Percentiles rank a stretch among this genome's conserved stretches.
Evolutionary conservation across 2,888 invertebrate genomes (phyloP).

Genomic region (Eulithis prunata): DNA sequence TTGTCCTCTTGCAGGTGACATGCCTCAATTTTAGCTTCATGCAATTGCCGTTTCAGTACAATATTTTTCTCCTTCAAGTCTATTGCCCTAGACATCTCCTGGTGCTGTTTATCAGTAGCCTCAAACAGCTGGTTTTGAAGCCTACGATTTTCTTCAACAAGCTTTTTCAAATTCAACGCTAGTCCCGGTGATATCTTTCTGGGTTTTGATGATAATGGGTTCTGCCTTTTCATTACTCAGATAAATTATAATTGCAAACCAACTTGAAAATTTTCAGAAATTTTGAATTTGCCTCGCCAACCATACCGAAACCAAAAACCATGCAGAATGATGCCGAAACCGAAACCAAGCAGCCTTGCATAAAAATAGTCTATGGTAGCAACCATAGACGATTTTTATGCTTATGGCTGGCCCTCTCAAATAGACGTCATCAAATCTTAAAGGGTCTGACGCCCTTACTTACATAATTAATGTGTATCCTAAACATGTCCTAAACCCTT

Average conservation of each 20-base stretch:
- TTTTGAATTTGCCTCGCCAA: constrained; percentile 13
- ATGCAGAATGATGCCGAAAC: too few species aligned
- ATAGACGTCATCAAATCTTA: too few species aligned
- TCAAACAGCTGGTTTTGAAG: constrained; percentile 54
- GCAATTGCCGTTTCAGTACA: constrained; percentile 51
- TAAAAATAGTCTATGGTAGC: too few species aligned
- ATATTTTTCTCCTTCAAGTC: constrained; percentile 63
- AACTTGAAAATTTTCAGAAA: constrained; percentile 43
- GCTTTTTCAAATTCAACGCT: constrained; percentile 41
- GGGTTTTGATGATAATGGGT: constrained; percentile 30
- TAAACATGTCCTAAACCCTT: too few species aligned
- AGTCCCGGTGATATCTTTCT: constrained; percentile 32
- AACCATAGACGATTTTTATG: too few species aligned
- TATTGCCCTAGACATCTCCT: constrained; percentile 76
- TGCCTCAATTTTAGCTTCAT: constrained; percentile 53
- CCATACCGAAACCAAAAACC: neutral
- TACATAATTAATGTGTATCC: too few species aligned
- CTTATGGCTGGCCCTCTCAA: too few species aligned
- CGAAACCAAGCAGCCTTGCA: too few species aligned
- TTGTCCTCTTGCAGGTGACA: constrained; percentile 48
- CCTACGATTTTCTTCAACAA: constrained; percentile 53
- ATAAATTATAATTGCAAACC: constrained; percentile 15
- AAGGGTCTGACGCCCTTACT: too few species aligned
- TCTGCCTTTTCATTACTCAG: constrained; percentile 51
- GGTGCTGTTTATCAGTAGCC: constrained; percentile 70